Percentiles rank a stretch among this genome's conserved stretches.
These are phyloP conservation scores for Amphibalanus amphitrite DNA, from an alignment of 1,140 invertebrate genomes.

Conservation along the genomic window DNA sequence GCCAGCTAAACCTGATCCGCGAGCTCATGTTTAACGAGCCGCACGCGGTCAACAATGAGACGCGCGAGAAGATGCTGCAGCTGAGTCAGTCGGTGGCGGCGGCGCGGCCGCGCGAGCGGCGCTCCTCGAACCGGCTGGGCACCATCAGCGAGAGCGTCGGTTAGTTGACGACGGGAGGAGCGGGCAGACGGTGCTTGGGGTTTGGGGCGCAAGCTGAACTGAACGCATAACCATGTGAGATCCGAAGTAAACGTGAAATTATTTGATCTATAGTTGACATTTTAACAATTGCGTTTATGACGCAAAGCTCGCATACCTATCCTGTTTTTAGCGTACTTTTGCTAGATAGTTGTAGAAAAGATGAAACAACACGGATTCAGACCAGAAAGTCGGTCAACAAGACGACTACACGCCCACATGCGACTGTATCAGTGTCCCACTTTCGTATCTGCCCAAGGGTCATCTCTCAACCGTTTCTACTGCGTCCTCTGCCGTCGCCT, in stretches of 20 bases:
- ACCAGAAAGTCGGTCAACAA: no score
- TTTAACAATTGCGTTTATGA: not conserved
- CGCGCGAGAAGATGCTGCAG: not conserved
- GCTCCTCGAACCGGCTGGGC: not conserved
- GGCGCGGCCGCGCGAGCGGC: not conserved
- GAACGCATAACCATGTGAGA: not conserved
- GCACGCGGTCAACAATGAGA: not conserved
- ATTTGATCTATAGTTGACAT: not conserved
- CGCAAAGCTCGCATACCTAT: not conserved
- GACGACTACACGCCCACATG: no score
- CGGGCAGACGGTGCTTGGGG: not conserved
- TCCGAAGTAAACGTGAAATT: not conserved
- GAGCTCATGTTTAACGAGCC: not conserved
- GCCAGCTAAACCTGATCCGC: not conserved
- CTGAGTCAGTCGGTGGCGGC: not conserved
- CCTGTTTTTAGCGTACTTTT: not conserved
- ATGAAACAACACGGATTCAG: no score
- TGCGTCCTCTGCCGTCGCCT: not conserved
- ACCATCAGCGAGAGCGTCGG: conserved; percentile 4
- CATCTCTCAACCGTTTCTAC: not conserved
- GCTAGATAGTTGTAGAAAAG: no score
- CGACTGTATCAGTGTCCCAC: not conserved
- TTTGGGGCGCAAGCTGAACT: not conserved
- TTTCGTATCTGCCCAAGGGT: not conserved
- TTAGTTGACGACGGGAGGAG: not conserved